Percentiles rank a stretch among this genome's conserved stretches.
Evolutionary conservation across 1,140 invertebrate genomes (phyloP).

Genomic region (Drosophila nasuta): DNA sequence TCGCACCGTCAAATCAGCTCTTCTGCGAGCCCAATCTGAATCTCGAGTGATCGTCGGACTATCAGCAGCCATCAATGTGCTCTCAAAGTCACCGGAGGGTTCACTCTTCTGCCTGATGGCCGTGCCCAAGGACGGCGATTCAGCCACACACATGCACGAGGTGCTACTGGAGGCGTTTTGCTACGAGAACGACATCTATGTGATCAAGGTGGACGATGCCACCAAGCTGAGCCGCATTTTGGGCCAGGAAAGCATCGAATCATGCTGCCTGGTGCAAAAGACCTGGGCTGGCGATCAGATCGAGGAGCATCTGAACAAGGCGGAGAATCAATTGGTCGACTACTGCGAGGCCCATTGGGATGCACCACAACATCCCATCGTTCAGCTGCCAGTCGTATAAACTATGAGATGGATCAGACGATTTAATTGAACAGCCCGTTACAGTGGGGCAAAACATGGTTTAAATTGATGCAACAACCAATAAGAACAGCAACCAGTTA

Average conservation of each 20-base stretch:
- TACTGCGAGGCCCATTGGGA: slow-evolving; percentile 87
- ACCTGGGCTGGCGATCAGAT: slow-evolving; percentile 85
- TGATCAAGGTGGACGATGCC: slow-evolving; percentile 88
- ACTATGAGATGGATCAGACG: slow-evolving; percentile 11
- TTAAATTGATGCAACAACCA: slow-evolving; percentile 43
- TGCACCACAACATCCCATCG: slow-evolving; percentile 85
- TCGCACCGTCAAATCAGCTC: slow-evolving; percentile 86
- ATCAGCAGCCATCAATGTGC: slow-evolving; percentile 87
- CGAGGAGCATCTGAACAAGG: slow-evolving; percentile 85
- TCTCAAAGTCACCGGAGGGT: slow-evolving; percentile 87
- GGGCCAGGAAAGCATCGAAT: slow-evolving; percentile 83
- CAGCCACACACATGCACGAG: slow-evolving; percentile 89
- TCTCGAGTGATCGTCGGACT: slow-evolving; percentile 88
- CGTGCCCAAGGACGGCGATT: slow-evolving; percentile 87
- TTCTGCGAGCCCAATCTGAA: slow-evolving; percentile 87
- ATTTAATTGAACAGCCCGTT: slow-evolving; percentile 62
- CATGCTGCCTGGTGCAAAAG: slow-evolving; percentile 86
- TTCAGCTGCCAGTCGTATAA: slow-evolving; percentile 87
- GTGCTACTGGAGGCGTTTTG: slow-evolving; percentile 90
- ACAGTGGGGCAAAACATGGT: slow-evolving; percentile 67
- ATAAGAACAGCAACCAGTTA: slow-evolving; percentile 64
- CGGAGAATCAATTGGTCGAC: slow-evolving; percentile 86
- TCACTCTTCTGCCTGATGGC: slow-evolving; percentile 88
- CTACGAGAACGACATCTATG: slow-evolving; percentile 89
- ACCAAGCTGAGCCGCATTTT: slow-evolving; percentile 86